A percentile compares a stretch with the other conserved stretches of the same genome.
phyloP scores from a whole-genome alignment of 2,797 vertebrate genomes.

The Vultur gryphus region DNA sequence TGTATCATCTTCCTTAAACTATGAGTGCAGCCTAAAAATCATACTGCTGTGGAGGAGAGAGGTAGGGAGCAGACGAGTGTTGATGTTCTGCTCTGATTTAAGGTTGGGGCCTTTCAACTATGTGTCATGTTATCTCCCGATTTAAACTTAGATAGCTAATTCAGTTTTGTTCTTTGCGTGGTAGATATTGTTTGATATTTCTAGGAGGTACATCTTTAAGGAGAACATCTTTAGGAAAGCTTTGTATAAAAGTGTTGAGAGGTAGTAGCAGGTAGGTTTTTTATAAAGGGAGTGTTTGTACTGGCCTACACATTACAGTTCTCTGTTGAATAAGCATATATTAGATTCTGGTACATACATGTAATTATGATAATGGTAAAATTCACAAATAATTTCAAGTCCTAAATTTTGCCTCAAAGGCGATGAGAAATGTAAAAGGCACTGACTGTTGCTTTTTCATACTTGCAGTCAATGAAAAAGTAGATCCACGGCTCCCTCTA shows the following conservation, averaged over 20 bases:
- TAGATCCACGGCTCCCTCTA: slow-evolving; percentile 42
- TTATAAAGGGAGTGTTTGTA: neutral
- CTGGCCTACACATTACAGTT: fast-evolving
- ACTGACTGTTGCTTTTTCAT: neutral
- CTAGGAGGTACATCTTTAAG: neutral
- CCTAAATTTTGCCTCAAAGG: neutral
- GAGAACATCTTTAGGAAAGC: neutral
- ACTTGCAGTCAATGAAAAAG: neutral
- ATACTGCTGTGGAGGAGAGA: neutral
- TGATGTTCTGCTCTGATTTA: neutral
- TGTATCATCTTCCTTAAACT: neutral
- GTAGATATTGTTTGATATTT: neutral
- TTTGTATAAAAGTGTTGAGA: neutral
- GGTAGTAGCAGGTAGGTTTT: neutral
- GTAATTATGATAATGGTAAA: neutral
- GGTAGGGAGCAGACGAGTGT: neutral
- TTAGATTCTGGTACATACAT: neutral
- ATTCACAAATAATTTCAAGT: neutral
- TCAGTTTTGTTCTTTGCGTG: neutral
- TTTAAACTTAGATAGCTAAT: neutral
- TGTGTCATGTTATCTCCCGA: neutral
- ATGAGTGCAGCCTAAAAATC: neutral
- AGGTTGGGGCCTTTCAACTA: neutral
- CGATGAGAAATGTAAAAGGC: neutral
- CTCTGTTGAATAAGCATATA: neutral